Evolutionary conservation across 1,140 invertebrate species (phyloP), one percentile per base, ranked within the genome.

Genomic region (Brevipalpus yothersi): DNA sequence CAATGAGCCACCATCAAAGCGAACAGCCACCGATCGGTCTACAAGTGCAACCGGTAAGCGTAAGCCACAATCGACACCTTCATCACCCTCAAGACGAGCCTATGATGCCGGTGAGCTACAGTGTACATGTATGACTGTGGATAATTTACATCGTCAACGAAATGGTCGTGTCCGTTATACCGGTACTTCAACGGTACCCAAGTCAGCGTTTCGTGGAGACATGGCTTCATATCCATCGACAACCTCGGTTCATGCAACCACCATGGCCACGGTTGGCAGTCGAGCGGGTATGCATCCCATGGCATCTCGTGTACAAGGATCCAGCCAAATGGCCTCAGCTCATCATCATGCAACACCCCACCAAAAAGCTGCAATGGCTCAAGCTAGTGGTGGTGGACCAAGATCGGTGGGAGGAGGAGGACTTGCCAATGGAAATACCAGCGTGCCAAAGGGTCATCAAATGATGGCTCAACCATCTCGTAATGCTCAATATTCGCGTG

Each of bases 71-170:
- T 39, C 60, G 43, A 58, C 60, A 15, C 60, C 63, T 56, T 47
- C 62, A 55, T 60, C 56, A 49, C 54, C 63, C 62, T 47, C 62
- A 47, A 51, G 56, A 42, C 21, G 53, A 58, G 56, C 40, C 23
- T 19, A 42, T 21, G 13, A 57, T 87, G 17, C 75, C 88, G 53
- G 93, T 87, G 62, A 94, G 89, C 41, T 90, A 89, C 54, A 89
- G 87, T 92, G 88, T 73, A 92, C 87, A 59, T 92, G 89, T 70
- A 91, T 92, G 87, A 86, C 86, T 19, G 81, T 86, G 57, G 87
- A 91, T 47, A 65, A 62, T 45, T 58, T 69, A 70, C 87, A 91
- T 72, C 86, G 87, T 71, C 81, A 82, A 62, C 78, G 85, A 68
- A 77, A 58, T 73, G 83, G 68, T 79, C 79, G 69, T 66, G 70